phyloP scores from a whole-genome alignment of 1,140 invertebrate species.

The Anagrus nilaparvatae region DNA sequence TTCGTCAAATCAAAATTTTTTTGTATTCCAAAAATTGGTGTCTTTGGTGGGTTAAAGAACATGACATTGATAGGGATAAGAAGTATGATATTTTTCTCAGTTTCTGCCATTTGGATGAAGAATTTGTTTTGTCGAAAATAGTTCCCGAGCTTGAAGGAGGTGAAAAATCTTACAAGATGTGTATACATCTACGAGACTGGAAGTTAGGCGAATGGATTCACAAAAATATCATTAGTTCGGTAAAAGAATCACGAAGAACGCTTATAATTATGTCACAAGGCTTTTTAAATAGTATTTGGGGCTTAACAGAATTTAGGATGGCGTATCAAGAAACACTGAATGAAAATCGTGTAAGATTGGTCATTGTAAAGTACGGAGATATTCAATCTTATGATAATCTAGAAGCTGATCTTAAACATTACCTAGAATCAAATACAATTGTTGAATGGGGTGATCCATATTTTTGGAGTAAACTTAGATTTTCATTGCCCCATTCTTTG shows the following conservation, averaged over 20 bases:
- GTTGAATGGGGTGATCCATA: conserved; percentile 71
- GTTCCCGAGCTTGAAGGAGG: conserved; percentile 55
- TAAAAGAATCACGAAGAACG: conserved; percentile 68
- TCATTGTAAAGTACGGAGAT: conserved; percentile 70
- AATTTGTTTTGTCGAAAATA: conserved; percentile 58
- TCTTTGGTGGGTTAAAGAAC: conserved; percentile 56
- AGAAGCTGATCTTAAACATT: conserved; percentile 64
- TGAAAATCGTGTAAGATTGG: conserved; percentile 59
- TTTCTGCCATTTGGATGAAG: conserved; percentile 71
- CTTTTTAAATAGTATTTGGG: conserved; percentile 77
- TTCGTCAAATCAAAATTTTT: conserved; percentile 58
- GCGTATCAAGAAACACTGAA: conserved; percentile 66
- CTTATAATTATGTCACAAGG: conserved; percentile 71
- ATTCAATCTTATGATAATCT: conserved; percentile 53
- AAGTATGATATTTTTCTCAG: conserved; percentile 80
- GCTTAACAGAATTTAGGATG: conserved; percentile 71
- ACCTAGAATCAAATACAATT: conserved; percentile 80
- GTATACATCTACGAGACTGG: conserved; percentile 77
- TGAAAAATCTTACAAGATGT: conserved; percentile 51
- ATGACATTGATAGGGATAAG: conserved; percentile 67
- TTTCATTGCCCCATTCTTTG: conserved; percentile 60
- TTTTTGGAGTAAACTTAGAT: conserved; percentile 78
- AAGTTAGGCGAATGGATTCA: conserved; percentile 64
- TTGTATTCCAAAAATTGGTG: conserved; percentile 54
- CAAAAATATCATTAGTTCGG: conserved; percentile 66